Evolutionary conservation across 2,797 vertebrate species (phyloP), one percentile per base, ranked within the genome.

Genomic region (Okamejei kenojei): DNA sequence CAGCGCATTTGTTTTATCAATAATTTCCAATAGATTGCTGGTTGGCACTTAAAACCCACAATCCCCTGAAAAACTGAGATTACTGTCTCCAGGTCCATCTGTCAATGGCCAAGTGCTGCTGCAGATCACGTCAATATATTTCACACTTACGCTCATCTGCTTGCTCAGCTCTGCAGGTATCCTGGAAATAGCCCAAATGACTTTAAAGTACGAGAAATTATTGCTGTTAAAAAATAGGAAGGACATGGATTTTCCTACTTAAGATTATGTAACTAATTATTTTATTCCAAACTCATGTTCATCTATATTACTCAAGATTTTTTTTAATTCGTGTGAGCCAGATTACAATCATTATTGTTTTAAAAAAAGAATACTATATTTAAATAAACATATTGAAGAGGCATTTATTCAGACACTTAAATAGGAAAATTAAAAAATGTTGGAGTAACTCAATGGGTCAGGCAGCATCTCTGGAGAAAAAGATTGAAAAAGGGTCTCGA

Each of bases 1-100:
- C 90, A 92, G 90, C 90, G 58, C 90, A 92, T 92, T 92, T 73
- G 90, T 76, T 92, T 92, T 76, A 92, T 54, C 90, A 54, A 45
- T 74, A 76, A 76, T 92, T 91, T 92, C 90, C 71, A 92, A 76
- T 45, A 76, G 68, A 92, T 92, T 92, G 90, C 38, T 58, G 65
- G 32, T 45, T 38, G 88, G 65, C 65, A 71, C 88, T 91, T 71
- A 92, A 92, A 92, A 65, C 90, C 90, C 71, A 26, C 88, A 58
- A 54, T 76, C 23, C 90, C 35, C 90, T 92, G 38, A 74, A 76
- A n/a, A 38, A 17, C 90, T 54, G 71, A 58, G 90, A 92, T 92
- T 92, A 92, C 71, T 73, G 68, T 74, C 38, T 54, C 61, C 26
- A 9, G 6, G 71, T 45, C 23, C 71, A 92, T 92, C 26, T 68